Evolutionary conservation across 2,888 invertebrate species (phyloP).

Genomic region (Drosophila glabriapex): DNA sequence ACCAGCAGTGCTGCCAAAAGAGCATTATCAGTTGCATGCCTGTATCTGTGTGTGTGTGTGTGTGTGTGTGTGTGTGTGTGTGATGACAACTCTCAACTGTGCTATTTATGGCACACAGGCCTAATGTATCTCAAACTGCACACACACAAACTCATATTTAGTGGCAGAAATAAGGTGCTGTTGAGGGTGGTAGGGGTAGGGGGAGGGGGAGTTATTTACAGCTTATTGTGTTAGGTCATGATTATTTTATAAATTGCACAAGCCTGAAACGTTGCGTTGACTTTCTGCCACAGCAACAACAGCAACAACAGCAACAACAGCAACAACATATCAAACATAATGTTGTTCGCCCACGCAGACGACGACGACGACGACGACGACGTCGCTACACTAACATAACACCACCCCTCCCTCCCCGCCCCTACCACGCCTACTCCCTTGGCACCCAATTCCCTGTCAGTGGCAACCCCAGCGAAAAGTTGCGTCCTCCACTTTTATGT

Average conservation of each 20-base stretch:
- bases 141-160: conserved; percentile 8
- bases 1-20: rapidly evolving
- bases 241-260: conserved; percentile 69
- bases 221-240: conserved; percentile 75
- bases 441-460: neutral
- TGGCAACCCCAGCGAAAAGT: conserved; percentile 30
- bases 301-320: conserved; percentile 3
- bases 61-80: neutral
- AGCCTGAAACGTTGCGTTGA: conserved; percentile 54
- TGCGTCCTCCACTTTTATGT: conserved; percentile 39
- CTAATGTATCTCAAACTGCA: conserved; percentile 1
- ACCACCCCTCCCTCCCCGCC: neutral
- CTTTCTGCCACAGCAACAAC: conserved; percentile 42
- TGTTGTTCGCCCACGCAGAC: conserved; percentile 46
- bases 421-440: neutral
- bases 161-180: neutral
- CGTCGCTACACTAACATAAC: neutral
- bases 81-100: neutral
- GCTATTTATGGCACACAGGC: conserved; percentile 19
- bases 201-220: conserved; percentile 54
- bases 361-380: neutral
- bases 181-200: neutral
- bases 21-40: neutral
- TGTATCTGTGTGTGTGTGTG: neutral
- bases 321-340: conserved; percentile 8